These are phyloP conservation scores for Platysternon megacephalum DNA, from an alignment of 2,113 vertebrate genomes.

Conservation along the genomic window DNA sequence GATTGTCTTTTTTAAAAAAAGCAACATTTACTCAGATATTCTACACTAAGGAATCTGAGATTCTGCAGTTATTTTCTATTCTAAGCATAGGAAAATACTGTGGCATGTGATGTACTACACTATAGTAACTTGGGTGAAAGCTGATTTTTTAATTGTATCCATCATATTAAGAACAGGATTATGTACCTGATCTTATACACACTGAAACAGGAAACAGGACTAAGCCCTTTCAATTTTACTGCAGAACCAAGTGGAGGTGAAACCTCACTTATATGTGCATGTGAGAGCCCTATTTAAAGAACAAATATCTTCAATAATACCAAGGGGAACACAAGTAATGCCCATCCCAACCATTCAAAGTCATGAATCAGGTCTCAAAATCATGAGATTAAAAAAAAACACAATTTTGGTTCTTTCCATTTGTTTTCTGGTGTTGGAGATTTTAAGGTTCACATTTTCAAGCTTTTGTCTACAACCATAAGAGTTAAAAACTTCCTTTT, in stretches of 20 bases:
- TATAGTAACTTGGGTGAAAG: neutral
- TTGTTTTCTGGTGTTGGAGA: neutral
- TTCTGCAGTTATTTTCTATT: neutral
- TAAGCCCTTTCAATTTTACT: neutral
- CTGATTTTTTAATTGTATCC: neutral
- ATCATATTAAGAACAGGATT: neutral
- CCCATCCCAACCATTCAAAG: neutral
- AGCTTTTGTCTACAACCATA: neutral
- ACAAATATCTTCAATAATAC: neutral
- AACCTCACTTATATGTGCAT: neutral
- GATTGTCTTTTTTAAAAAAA: neutral
- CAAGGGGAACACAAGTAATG: neutral
- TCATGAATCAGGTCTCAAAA: neutral
- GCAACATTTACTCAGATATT: neutral
- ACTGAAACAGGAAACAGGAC: neutral
- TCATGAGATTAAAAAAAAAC: neutral
- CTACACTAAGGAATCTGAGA: neutral
- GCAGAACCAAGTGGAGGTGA: neutral
- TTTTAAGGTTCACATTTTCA: neutral
- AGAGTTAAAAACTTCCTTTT: neutral
- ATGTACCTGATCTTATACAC: neutral
- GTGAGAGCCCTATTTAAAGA: neutral
- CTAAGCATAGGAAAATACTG: neutral
- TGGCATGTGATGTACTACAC: neutral
- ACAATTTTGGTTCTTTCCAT: neutral